phyloP scores from a whole-genome alignment of 2,113 vertebrate genomes.

The Epinephelus cyanopodus region DNA sequence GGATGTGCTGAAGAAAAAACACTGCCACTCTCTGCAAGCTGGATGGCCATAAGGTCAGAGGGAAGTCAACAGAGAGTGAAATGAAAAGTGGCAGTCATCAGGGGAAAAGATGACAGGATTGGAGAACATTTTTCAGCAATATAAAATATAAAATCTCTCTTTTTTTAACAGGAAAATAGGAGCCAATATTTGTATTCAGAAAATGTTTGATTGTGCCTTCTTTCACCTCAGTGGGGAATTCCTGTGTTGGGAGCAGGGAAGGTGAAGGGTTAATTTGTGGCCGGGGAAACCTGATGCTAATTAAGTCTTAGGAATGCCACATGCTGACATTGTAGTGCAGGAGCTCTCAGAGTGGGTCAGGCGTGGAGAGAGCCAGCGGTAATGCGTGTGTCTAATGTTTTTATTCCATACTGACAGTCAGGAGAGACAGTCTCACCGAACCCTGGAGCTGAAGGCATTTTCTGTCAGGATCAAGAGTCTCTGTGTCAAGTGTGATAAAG shows the following conservation, averaged over 20 bases:
- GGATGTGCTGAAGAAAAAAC: slow-evolving; percentile 51
- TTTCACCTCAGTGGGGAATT: slow-evolving; percentile 21
- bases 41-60: slow-evolving; percentile 41
- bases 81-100: slow-evolving; percentile 45
- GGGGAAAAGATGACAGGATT: slow-evolving; percentile 4
- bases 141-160: not conserved
- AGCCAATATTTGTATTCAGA: not conserved
- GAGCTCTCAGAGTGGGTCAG: slow-evolving; percentile 67
- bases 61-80: slow-evolving; percentile 52
- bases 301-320: slow-evolving; percentile 84
- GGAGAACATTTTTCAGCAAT: slow-evolving; percentile 5
- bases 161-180: not conserved
- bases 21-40: slow-evolving; percentile 32
- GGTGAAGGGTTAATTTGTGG: slow-evolving; percentile 83
- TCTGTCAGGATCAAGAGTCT: not conserved
- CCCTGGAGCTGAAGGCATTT: slow-evolving; percentile 63
- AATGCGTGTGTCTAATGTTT: slow-evolving; percentile 61
- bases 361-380: slow-evolving; percentile 55
- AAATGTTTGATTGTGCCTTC: not conserved
- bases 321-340: slow-evolving; percentile 72
- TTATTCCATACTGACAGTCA: slow-evolving; percentile 65
- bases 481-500: slow-evolving; percentile 14
- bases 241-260: slow-evolving; percentile 30
- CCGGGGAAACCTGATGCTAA: slow-evolving; percentile 87
- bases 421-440: slow-evolving; percentile 36